Base-by-base conservation (phyloP, 2,797 vertebrate species). In the Coregonus ussuriensis region DNA sequence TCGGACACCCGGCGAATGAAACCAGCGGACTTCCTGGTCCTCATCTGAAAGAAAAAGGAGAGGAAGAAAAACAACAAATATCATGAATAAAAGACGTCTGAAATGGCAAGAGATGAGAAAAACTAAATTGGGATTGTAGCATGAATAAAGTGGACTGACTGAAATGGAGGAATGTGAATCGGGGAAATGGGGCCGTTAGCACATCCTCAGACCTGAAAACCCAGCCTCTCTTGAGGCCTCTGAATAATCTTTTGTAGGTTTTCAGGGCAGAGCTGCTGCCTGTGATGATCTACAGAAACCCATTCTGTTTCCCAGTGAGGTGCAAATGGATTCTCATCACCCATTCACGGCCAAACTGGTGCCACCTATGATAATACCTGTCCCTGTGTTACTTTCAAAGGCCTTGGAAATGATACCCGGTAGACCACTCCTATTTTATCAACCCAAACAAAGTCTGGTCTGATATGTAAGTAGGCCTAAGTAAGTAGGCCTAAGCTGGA, bases 121-220 rank as follows among this genome's bases (percentile, higher is more conserved):
- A 21, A 13, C 3, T 29, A 56, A 6, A 72, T 6, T 54, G 71
- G 9, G 35, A 72, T 53, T 4, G 25, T 54, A 18, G 31, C 51
- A 35, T 56, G 16, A 56, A 54, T 31, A 33, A 35, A 37, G 33
- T 9, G 13, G 54, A 5, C 11, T 65, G 72, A 65, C 16, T 73
- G 31, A 63, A 63, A 63, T 21, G n/a, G 35, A 74, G 72, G 29
- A 21, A 74, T 65, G 72, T 37, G 37, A 51, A 47, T 25, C 11
- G 3, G 35, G 56, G 72, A 29, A 62, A 63, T 41, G 6, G 59
- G 37, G 72, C 35, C 33, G 35, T 63, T 63, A 21, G 21, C 72
- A 65, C 56, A 63, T 65, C 35, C 35, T 25, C 33, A 63, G n/a
- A 74, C 54, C 72, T 74, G 56, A 63, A 74, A 63, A 74, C n/a